Evolutionary conservation across 2,888 invertebrate genomes (phyloP).

Genomic region (Ptycholaimellus sp.): DNA sequence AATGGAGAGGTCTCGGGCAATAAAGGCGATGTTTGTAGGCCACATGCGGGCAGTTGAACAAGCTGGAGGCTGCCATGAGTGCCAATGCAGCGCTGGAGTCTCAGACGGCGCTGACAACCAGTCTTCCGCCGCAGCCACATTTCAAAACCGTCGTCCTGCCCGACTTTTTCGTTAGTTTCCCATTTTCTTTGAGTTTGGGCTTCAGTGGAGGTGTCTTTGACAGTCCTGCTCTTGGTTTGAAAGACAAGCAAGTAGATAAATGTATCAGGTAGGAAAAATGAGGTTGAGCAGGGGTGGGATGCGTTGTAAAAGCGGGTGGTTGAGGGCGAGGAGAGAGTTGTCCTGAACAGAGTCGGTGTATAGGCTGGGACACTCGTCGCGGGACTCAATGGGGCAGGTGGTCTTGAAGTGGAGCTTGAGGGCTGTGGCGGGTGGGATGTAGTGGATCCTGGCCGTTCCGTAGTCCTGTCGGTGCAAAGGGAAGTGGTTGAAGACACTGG

Average conservation of each 20-base stretch:
- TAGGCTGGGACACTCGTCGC: constrained; percentile 12
- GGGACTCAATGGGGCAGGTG: constrained; percentile 39
- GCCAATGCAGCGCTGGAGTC: no score
- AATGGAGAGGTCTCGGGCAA: no score
- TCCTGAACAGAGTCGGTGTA: background rate
- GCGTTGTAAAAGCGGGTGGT: background rate
- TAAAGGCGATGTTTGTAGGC: no score
- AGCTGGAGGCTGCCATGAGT: no score
- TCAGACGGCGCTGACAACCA: no score
- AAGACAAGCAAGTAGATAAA: no score
- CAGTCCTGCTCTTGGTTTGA: background rate
- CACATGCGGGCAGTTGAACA: no score
- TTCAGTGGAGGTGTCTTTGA: background rate
- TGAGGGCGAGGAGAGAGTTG: background rate
- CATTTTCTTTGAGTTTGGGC: constrained; percentile 1
- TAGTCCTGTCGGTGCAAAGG: constrained; percentile 38
- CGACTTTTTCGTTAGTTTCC: constrained; percentile 15
- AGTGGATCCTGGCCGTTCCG: constrained; percentile 11
- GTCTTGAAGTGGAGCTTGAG: constrained; percentile 78
- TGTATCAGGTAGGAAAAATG: no score
- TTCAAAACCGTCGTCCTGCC: no score
- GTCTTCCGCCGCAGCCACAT: no score
- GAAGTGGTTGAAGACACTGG: constrained; percentile 52
- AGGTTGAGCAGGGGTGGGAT: background rate
- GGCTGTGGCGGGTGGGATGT: constrained; percentile 51